phyloP scores from a whole-genome alignment of 1,140 invertebrate genomes.

The Drosophila arawakana region DNA sequence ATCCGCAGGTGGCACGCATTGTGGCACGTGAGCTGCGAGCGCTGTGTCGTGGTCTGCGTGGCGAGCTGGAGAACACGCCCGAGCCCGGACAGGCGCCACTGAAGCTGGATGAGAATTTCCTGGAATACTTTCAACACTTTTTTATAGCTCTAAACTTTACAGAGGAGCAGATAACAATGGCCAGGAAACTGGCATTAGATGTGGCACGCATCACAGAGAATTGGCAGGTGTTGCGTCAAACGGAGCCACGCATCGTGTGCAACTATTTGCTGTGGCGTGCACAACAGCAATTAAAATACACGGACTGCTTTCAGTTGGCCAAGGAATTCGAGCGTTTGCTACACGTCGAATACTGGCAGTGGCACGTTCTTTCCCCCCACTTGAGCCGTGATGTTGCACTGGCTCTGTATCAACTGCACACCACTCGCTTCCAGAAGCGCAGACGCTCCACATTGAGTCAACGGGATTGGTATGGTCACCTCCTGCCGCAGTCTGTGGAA shows the following conservation, averaged over 20 bases:
- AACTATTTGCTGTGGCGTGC: conserved; percentile 76
- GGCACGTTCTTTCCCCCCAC: conserved; percentile 57
- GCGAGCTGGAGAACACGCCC: conserved; percentile 47
- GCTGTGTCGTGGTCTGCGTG: conserved; percentile 66
- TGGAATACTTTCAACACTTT: conserved; percentile 65
- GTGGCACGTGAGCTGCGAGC: conserved; percentile 62
- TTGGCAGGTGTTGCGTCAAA: conserved; percentile 51
- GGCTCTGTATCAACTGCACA: conserved; percentile 72
- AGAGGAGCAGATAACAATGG: conserved; percentile 44
- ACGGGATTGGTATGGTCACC: conserved; percentile 62
- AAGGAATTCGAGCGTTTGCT: conserved; percentile 70
- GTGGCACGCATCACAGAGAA: conserved; percentile 44
- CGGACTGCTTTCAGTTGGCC: conserved; percentile 64
- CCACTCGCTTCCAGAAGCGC: conserved; percentile 70
- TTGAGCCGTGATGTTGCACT: conserved; percentile 65
- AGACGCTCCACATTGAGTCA: conserved; percentile 44
- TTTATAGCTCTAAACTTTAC: conserved; percentile 59
- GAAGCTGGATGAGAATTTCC: conserved; percentile 57
- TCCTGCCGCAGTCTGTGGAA: conserved; percentile 55
- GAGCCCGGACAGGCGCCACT: conserved; percentile 38
- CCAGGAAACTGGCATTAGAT: conserved; percentile 61
- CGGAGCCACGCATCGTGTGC: conserved; percentile 67
- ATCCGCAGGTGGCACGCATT: conserved; percentile 56
- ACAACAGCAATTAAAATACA: conserved; percentile 39
- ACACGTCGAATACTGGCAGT: conserved; percentile 75